A percentile compares a stretch with the other conserved stretches of the same genome.
Evolutionary conservation across 2,888 invertebrate genomes (phyloP).

Genomic region (Eustalomyia histrio): DNA sequence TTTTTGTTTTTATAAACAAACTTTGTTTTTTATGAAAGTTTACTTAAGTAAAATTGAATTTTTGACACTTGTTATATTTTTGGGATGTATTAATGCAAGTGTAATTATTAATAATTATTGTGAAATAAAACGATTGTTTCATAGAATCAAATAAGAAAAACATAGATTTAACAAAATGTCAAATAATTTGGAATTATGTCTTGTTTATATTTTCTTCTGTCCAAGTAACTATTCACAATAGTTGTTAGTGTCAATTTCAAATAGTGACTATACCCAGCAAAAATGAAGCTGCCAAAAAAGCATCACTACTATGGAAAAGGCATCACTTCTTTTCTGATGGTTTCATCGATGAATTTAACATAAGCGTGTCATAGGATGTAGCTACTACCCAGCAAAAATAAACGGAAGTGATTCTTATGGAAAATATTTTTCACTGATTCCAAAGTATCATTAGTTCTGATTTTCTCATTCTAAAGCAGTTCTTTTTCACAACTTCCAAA

Average conservation of each 20-base stretch:
- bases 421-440: too few species aligned
- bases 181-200: not conserved
- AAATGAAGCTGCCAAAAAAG: too few species aligned
- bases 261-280: too few species aligned
- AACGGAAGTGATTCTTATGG: too few species aligned
- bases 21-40: not conserved
- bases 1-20: not conserved
- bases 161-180: not conserved
- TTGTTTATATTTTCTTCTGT: constrained; percentile 13
- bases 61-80: not conserved
- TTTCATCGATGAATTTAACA: too few species aligned
- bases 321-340: too few species aligned
- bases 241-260: not conserved
- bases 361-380: too few species aligned
- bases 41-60: not conserved
- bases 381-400: too few species aligned
- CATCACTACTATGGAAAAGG: too few species aligned
- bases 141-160: not conserved
- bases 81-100: not conserved
- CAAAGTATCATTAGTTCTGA: too few species aligned
- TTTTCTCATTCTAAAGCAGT: too few species aligned
- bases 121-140: not conserved
- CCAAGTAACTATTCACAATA: not conserved
- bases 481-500: too few species aligned
- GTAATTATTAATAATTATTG: not conserved